Conservation (phyloP, 2,888 invertebrate genomes). For the Mycalesis mineus region DNA sequence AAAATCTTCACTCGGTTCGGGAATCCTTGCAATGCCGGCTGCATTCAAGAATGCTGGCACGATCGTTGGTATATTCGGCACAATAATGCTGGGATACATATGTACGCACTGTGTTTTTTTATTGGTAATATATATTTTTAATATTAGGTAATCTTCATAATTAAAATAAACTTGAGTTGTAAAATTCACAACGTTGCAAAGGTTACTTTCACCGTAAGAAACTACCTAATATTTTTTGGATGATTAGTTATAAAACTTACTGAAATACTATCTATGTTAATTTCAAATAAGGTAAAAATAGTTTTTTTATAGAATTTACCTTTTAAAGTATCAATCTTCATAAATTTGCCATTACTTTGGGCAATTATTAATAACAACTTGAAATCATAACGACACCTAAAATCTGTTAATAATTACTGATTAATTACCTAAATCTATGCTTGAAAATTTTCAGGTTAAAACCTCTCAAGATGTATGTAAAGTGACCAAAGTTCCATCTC, state of each 20-base stretch:
- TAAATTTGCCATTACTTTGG: too few relatives aligned
- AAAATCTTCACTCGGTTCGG: constrained; percentile 96
- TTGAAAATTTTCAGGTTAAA: constrained; percentile 56
- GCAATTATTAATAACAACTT: too few relatives aligned
- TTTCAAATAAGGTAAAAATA: too few relatives aligned
- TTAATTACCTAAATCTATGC: too few relatives aligned
- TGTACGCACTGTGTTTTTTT: constrained; percentile 97
- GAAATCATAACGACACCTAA: too few relatives aligned
- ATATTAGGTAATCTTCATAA: not conserved
- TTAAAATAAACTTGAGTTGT: not conserved
- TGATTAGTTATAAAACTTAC: too few relatives aligned
- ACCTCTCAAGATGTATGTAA: constrained; percentile 71
- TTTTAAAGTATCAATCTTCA: too few relatives aligned
- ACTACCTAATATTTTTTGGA: too few relatives aligned
- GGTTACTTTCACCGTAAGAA: too few relatives aligned
- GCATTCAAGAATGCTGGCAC: constrained; percentile 93
- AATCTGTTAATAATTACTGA: too few relatives aligned
- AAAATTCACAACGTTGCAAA: not conserved
- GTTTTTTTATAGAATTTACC: too few relatives aligned
- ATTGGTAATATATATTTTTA: constrained; percentile 79
- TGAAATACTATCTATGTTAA: too few relatives aligned
- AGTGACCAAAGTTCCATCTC: constrained; percentile 68
- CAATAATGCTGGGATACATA: constrained; percentile 89
- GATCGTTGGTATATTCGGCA: constrained; percentile 86
- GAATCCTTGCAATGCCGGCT: constrained; percentile 93